These are phyloP conservation scores for Oligia fasciuncula DNA, from an alignment of 2,888 invertebrate genomes.

Conservation along the genomic window DNA sequence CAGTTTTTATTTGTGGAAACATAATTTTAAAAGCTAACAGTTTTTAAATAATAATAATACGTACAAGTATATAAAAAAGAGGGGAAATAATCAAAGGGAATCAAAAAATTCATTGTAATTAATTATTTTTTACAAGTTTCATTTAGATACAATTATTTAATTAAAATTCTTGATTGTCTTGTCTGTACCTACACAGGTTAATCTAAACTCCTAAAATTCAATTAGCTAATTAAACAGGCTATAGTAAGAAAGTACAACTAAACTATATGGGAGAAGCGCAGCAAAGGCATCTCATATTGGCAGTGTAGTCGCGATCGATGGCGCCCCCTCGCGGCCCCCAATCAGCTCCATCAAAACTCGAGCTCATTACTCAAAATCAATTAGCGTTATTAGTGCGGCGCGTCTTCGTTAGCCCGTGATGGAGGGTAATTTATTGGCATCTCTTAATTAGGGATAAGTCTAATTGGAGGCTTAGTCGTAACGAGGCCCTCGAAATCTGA, in stretches of 20 bases:
- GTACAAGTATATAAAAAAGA: too few species aligned
- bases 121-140: slow-evolving; percentile 27
- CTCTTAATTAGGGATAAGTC: slow-evolving; percentile 91
- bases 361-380: slow-evolving; percentile 90
- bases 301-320: slow-evolving; percentile 77
- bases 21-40: too few species aligned
- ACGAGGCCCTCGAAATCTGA: slow-evolving; percentile 90
- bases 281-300: slow-evolving; percentile 64
- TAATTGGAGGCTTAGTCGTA: slow-evolving; percentile 91
- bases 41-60: too few species aligned
- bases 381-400: slow-evolving; percentile 90
- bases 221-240: slow-evolving; percentile 63
- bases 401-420: slow-evolving; percentile 90
- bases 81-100: too few species aligned
- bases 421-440: slow-evolving; percentile 91
- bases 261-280: slow-evolving; percentile 57
- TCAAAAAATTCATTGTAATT: too few species aligned
- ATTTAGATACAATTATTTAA: slow-evolving; percentile 50
- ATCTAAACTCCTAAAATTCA: slow-evolving; percentile 55
- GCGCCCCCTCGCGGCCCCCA: slow-evolving; percentile 78
- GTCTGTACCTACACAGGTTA: slow-evolving; percentile 35
- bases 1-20: not conserved
- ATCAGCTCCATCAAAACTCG: slow-evolving; percentile 89
- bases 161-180: slow-evolving; percentile 54
- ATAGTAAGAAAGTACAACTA: slow-evolving; percentile 57